These are phyloP conservation scores for Kryptolebias marmoratus DNA, from an alignment of 2,113 vertebrate genomes.

Conservation along the genomic window DNA sequence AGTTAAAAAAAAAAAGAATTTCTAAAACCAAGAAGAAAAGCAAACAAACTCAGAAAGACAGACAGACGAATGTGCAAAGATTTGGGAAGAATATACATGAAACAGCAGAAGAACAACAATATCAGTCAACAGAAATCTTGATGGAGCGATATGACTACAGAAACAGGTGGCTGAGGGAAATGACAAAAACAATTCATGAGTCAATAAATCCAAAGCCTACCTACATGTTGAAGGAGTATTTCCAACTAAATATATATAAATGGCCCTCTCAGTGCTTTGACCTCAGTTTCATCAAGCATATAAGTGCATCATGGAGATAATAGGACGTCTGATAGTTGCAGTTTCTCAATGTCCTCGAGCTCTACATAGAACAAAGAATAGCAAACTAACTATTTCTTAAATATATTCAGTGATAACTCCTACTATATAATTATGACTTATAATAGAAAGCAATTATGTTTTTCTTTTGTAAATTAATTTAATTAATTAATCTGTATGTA, in stretches of 20 bases:
- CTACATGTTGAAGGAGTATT: not conserved
- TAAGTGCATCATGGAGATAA: not conserved
- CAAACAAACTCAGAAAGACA: too few species aligned
- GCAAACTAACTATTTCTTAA: not conserved
- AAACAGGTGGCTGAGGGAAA: not conserved
- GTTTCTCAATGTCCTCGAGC: not conserved
- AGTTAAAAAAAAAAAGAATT: too few species aligned
- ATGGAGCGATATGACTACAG: not conserved
- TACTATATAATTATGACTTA: too few species aligned
- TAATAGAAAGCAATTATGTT: too few species aligned
- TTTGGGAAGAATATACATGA: not conserved
- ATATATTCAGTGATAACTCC: too few species aligned
- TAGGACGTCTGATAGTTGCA: not conserved
- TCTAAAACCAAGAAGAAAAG: too few species aligned
- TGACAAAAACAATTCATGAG: not conserved
- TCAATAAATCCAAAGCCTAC: not conserved
- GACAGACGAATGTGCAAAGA: not conserved
- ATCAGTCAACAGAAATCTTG: not conserved
- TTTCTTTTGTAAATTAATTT: too few species aligned
- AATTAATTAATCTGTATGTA: too few species aligned
- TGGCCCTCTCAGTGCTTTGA: not conserved
- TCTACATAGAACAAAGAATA: not conserved
- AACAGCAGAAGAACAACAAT: not conserved
- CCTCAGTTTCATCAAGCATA: not conserved
- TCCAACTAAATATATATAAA: slow-evolving; percentile 6